Base-by-base conservation (phyloP, 2,888 invertebrate species). In the Tetanocera ferruginea region DNA sequence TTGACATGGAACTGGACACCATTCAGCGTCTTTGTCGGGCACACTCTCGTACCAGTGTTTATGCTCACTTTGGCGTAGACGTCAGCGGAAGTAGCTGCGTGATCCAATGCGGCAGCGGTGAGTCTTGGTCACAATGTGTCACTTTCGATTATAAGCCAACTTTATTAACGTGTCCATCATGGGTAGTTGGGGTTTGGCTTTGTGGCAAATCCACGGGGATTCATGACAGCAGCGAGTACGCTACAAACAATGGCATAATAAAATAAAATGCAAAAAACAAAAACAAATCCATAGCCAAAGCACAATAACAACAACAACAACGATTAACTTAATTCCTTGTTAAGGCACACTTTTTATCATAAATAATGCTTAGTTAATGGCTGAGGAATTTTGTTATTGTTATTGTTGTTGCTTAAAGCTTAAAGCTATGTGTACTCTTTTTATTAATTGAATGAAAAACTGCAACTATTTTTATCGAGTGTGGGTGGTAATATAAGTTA, bases 91-190 rank as follows among this genome's bases (percentile, higher is more conserved):
- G 43, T 43, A 6, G 43, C 2, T 43, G 43, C 43, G 43, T 3
- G 43, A 11, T 43, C 11, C 43, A 3, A 43, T 43, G 43, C 11
- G 14, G 43, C 43, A 43, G 11, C 43, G 43, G 43, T 69, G 37
- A 19, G 28, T 52, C 14, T 28, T 70, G 25, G 70, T 52, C 69
- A 49, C 25, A 17, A 43, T 52, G 25, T 70, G 60, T 25, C 81
- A 81, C 79, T 81, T 78, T 77, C 78, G 79, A 62, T 80, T 81
- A 62, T 70, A 78, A 81, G 73, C 76, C 76, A 80, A 60, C 77
- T 77, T 77, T 77, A 78, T 69, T 34, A 67, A 76, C 76, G 76
- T 60, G 49, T 67, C 9, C 28, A 60, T 60, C 28, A 19, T 17
- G 28, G 60, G 28, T 28, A 17, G 60, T 1, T 60, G 28, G 28